These are phyloP conservation scores for Psephotus haematonotus DNA, from an alignment of 2,113 vertebrate species.

Conservation along the genomic window DNA sequence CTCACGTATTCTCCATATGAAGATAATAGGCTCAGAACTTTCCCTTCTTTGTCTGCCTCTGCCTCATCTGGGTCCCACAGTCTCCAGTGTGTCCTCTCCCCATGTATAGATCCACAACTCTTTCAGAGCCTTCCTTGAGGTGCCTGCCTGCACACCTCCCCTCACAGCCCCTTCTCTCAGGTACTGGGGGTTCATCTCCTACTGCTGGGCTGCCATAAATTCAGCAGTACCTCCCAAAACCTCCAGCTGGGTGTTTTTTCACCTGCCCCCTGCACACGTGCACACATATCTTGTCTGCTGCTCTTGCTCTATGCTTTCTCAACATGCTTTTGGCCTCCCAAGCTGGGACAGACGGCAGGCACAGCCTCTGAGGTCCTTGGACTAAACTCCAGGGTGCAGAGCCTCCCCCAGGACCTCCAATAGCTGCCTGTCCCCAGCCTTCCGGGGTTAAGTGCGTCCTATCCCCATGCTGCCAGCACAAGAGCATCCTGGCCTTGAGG, in stretches of 20 bases:
- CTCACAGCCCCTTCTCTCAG: rapidly evolving
- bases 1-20: background rate
- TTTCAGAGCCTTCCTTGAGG: background rate
- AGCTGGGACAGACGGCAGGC: background rate
- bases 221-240: background rate
- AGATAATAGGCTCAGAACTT: background rate
- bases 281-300: background rate
- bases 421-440: background rate
- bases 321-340: background rate
- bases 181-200: background rate
- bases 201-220: background rate
- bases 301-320: background rate
- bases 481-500: rapidly evolving
- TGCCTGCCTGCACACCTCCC: rapidly evolving
- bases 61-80: background rate
- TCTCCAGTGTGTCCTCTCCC: rapidly evolving
- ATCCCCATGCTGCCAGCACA: rapidly evolving
- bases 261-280: rapidly evolving
- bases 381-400: background rate
- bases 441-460: rapidly evolving
- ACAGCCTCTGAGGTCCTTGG: background rate
- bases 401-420: background rate
- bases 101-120: rapidly evolving
- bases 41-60: background rate
- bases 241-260: rapidly evolving